phyloP scores from a whole-genome alignment of 2,888 invertebrate species.

The Tinea pellionella region DNA sequence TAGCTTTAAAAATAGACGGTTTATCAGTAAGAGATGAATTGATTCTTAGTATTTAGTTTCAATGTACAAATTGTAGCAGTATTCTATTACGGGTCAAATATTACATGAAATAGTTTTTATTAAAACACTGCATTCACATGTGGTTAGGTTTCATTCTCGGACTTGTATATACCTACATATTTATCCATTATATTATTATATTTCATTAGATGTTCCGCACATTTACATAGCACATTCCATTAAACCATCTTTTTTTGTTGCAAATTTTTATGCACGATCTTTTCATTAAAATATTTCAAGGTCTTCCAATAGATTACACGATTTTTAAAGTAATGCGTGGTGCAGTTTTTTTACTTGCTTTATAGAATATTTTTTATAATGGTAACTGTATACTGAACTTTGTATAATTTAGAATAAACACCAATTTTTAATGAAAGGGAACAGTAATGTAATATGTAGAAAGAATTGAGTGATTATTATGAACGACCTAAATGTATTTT shows the following conservation, averaged over 20 bases:
- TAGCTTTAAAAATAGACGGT: slow-evolving; percentile 39
- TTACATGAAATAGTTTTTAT: slow-evolving; percentile 28
- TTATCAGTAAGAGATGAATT: not conserved
- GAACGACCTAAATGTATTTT: not conserved
- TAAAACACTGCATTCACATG: not conserved
- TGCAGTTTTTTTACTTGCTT: not conserved
- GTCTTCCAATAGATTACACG: slow-evolving; percentile 63
- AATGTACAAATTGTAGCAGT: slow-evolving; percentile 27
- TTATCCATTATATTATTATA: slow-evolving; percentile 2
- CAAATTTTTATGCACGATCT: not conserved
- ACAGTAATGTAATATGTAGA: too few relatives aligned
- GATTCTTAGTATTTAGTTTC: not conserved
- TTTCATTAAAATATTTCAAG: slow-evolving; percentile 20
- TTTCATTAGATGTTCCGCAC: slow-evolving; percentile 27
- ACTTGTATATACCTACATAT: not conserved
- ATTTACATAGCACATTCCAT: not conserved
- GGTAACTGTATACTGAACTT: too few relatives aligned
- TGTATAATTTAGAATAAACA: too few relatives aligned
- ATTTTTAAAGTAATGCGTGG: not conserved
- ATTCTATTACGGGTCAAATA: slow-evolving; percentile 51
- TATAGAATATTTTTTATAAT: not conserved
- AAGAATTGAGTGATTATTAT: too few relatives aligned
- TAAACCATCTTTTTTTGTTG: not conserved
- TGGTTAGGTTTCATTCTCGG: not conserved
- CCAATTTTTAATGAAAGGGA: too few relatives aligned